Evolutionary conservation across 2,797 vertebrate species (phyloP), one percentile per base, ranked within the genome.

Genomic region (Pseudocheirus occidentalis): DNA sequence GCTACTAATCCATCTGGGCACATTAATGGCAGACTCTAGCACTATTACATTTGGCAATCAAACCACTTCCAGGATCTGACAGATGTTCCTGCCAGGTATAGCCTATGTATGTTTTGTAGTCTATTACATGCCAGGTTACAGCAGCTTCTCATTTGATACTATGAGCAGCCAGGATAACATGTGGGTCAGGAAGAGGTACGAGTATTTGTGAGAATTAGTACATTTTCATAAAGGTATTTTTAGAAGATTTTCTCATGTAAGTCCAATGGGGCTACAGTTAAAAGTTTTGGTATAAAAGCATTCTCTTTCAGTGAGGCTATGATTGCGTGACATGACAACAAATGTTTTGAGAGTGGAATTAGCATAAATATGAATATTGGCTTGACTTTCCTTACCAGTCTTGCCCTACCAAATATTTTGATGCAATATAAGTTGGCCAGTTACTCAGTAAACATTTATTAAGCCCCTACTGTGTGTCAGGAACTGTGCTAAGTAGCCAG

Each of bases 231-330:
- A 97, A 97, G 96, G 98, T 95, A 98, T 98, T 97, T 97, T 97
- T 97, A 97, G 97, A 98, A 96, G 93, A 96, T 97, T 97, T 90
- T 98, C 97, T 98, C 97, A 97, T 98, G 96, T 97, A 97, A 98
- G 97, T 66, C 98, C 97, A 98, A 98, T 98, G 97, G 56, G 5
- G 97, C 97, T 98, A 97, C 92, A 98, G 97, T 95, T 98, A 98
- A 96, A 95, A 90, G 96, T 97, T 96, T 96, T 97, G 34, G 34
- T 54, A 97, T 90, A 90, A 94, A 95, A 96, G 53, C 56, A 91
- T 95, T 95, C 95, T 94, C 59, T 93, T 34, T 95, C 52, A 91
- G 90, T 92, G 55, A 95, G 94, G 3, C 90, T 95, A 29, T 95
- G 13, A 1, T 18, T 93, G 7, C 1, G 53, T 95, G 57, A 93